Base-by-base conservation (phyloP, 2,797 vertebrate species). In the Micrastur ruficollis region DNA sequence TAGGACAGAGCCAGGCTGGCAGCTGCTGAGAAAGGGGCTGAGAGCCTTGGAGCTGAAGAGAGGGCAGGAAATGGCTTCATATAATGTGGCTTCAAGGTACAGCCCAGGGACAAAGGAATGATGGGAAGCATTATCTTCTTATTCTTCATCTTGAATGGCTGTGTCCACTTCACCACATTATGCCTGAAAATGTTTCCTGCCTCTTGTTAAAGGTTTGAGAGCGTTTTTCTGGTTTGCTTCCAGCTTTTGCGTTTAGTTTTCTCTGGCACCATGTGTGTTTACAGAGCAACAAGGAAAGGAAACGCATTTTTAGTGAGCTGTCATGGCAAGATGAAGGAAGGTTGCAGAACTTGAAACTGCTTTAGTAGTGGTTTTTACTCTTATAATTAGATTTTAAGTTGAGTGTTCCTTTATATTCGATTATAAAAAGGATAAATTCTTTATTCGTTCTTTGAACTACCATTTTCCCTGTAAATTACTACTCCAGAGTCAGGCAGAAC, bases 371-470 rank as follows among this genome's bases (percentile, higher is more conserved):
- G 14, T 66, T 66, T 71, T 91, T 52, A 66, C 34, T 31, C 34
- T 82, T 85, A 47, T 55, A 92, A 47, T 86, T 79, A 82, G 81
- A 59, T 68, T 68, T 80, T 56, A 73, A 85, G 50, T 50, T 82
- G 40, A 90, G 29, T 73, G 15, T 86, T 95, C 65, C 68, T 93
- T 94, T 85, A 56, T 59, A 82, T 92, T 91, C 11, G 12, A 63
- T 91, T 88, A 76, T 91, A 63, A 94, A 93, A 93, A 73, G 40
- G 95, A 87, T 50, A 92, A 93, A 87, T 91, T 56, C 66, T 93
- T 93, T 31, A 85, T 92, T 91, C 96, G 31, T 85, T 73, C 95
- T 97, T 94, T 96, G 95, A 96, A 92, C 84, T 93, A 34, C 29
- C 32, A 22, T 92, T 94, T 97, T 92, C 71, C 74, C 86, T 93